A percentile compares a stretch with the other conserved stretches of the same genome.
These are phyloP conservation scores for Eremophila alpestris DNA, from an alignment of 2,797 vertebrate genomes.

Conservation along the genomic window DNA sequence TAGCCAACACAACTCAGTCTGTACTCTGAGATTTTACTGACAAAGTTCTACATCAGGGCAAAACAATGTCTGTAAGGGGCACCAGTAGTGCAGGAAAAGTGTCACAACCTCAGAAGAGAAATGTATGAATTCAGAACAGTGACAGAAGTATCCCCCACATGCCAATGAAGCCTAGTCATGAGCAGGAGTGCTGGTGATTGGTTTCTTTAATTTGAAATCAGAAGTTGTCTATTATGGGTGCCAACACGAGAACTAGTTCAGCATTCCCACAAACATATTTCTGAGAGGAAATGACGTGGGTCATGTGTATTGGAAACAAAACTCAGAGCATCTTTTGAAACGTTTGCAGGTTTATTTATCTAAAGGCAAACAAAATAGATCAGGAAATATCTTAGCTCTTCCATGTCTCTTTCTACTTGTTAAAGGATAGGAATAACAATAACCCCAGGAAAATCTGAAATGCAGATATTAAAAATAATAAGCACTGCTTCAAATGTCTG, in stretches of 20 bases:
- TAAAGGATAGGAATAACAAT: background rate
- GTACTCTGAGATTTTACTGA: background rate
- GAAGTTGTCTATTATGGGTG: background rate
- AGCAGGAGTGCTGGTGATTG: background rate
- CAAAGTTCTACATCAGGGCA: background rate
- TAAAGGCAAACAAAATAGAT: conserved; percentile 24
- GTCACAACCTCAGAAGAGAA: background rate
- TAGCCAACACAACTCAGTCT: background rate
- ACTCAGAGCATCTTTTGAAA: background rate
- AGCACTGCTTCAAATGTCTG: background rate
- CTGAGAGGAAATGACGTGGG: background rate
- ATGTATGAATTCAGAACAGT: background rate
- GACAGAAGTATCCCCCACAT: background rate
- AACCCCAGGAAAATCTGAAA: background rate
- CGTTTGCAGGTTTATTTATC: conserved; percentile 5
- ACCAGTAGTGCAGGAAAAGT: background rate
- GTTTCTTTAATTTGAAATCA: background rate
- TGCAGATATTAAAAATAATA: background rate
- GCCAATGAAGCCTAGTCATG: background rate
- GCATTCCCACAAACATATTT: background rate
- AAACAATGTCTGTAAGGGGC: background rate
- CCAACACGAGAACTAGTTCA: background rate
- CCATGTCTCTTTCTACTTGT: background rate
- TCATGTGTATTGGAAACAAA: conserved; percentile 1
- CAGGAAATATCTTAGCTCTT: background rate